These are phyloP conservation scores for Huso huso DNA, from an alignment of 2,797 vertebrate genomes.

Conservation along the genomic window DNA sequence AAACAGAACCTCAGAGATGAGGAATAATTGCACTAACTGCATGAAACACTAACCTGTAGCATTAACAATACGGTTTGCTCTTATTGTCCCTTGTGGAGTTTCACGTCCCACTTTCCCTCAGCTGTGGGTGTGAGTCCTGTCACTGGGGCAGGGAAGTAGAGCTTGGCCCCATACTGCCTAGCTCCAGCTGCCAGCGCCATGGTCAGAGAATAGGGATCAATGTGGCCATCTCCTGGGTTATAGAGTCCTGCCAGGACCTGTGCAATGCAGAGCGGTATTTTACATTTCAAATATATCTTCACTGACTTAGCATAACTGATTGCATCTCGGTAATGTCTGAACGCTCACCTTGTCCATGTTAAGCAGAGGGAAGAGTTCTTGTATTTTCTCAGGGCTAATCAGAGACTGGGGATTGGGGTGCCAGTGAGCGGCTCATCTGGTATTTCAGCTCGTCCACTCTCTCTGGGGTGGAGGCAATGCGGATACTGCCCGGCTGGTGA, in stretches of 20 bases:
- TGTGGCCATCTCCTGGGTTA: conserved; percentile 91
- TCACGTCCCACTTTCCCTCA: conserved; percentile 85
- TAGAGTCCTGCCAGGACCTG: conserved; percentile 90
- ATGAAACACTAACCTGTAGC: conserved; percentile 65
- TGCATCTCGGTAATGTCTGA: too few relatives aligned
- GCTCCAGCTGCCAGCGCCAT: conserved; percentile 94
- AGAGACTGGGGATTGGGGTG: conserved; percentile 76
- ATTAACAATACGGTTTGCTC: conserved; percentile 83
- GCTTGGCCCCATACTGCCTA: conserved; percentile 82
- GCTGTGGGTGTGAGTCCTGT: conserved; percentile 59
- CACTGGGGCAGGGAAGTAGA: conserved; percentile 78
- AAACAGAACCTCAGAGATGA: too few relatives aligned
- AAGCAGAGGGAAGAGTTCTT: conserved; percentile 81
- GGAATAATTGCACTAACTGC: too few relatives aligned
- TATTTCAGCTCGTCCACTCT: conserved; percentile 92
- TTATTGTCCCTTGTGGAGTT: conserved; percentile 76
- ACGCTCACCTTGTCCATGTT: conserved; percentile 75
- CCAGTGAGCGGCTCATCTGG: conserved; percentile 90
- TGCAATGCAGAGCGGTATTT: neutral
- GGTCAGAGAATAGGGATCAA: conserved; percentile 93
- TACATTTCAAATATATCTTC: neutral
- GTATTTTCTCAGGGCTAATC: conserved; percentile 78
- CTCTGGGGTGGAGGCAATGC: conserved; percentile 75
- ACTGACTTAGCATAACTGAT: too few relatives aligned
- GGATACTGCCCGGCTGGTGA: conserved; percentile 89